Evolutionary conservation across 1,140 invertebrate species (phyloP).

Genomic region (Polypedilum pembai): DNA sequence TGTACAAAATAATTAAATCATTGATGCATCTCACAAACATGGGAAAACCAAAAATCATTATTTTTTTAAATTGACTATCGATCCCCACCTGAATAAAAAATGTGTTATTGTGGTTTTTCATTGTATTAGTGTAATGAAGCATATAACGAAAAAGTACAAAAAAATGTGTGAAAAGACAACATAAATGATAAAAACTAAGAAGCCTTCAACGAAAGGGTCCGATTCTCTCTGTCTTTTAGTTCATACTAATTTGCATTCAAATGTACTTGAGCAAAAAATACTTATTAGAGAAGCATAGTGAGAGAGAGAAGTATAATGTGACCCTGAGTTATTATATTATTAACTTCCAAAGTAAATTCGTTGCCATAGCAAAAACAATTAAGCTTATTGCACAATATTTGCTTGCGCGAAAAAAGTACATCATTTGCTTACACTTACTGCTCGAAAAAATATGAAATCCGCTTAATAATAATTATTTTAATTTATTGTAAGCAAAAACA

Average conservation of each 20-base stretch:
- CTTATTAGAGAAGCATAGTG: no score
- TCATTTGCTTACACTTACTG: background rate
- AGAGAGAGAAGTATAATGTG: background rate
- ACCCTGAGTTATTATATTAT: constrained; percentile 15
- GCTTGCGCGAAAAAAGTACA: constrained; percentile 3
- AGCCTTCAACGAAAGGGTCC: no score
- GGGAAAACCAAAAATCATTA: background rate
- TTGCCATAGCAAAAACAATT: background rate
- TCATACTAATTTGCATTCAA: no score
- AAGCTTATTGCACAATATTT: background rate
- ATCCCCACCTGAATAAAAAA: background rate
- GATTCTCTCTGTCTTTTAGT: no score
- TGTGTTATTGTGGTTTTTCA: background rate
- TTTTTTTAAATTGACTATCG: background rate
- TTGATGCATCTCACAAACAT: background rate
- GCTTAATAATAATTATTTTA: background rate
- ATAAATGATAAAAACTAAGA: no score
- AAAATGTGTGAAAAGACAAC: no score
- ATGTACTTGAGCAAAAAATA: no score
- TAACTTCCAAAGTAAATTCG: constrained; percentile 8
- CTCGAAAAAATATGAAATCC: background rate
- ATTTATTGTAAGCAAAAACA: no score
- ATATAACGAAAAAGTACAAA: background rate
- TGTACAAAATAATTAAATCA: no score
- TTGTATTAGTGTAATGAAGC: constrained; percentile 17